Base-by-base conservation (phyloP, 53 echinoderm and acorn worm species). In the Holothuria leucospilota region DNA sequence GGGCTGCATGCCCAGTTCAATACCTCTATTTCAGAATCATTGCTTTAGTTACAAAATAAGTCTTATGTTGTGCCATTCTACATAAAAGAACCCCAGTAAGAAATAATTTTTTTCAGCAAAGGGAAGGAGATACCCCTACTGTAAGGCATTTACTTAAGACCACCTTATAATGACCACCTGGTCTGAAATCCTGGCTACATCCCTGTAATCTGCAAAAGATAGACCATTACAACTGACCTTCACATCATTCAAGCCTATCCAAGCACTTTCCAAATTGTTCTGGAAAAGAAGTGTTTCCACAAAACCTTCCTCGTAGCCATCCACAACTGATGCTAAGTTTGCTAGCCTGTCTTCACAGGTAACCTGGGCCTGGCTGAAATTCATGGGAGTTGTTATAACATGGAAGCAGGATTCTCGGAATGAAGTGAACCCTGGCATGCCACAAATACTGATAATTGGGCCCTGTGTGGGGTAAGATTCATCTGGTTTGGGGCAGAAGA, bases 161-260 rank as follows among this genome's bases (percentile, higher is more conserved):
- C 34, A 34, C 34, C 34, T 34, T 34, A 34, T 34, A 34, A 34
- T 2, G 34, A 34, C 34, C 34, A 34, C 34, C 34, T 34, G 34
- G n/a, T n/a, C n/a, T n/a, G n/a, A n/a, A n/a, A 7, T 46, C 11
- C 46, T 8, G 11, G 4, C 46, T 46, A 46, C 11, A 46, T 9
- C 46, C 6, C 11, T 46, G 46, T 56, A 2, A 11, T 52, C 10
- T 8, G 9, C 1, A 15, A 56, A 56, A 56, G 18, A 18, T 4
- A 56, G 56, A 9, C 8, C 15, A 56, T 18, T 56, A 1, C 38
- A 60, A 61, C 80, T 20, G 29, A 64, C 84, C 65, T 40, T 39
- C 15, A n/a, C 4, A 46, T 83, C 84, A 25, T 21, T 83, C 65
- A 83, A 29, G 18, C 84, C 84, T 38, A 83, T 83, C 84, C 84